phyloP scores from a whole-genome alignment of 2,888 invertebrate genomes.

The Dicyrtomina minuta region DNA sequence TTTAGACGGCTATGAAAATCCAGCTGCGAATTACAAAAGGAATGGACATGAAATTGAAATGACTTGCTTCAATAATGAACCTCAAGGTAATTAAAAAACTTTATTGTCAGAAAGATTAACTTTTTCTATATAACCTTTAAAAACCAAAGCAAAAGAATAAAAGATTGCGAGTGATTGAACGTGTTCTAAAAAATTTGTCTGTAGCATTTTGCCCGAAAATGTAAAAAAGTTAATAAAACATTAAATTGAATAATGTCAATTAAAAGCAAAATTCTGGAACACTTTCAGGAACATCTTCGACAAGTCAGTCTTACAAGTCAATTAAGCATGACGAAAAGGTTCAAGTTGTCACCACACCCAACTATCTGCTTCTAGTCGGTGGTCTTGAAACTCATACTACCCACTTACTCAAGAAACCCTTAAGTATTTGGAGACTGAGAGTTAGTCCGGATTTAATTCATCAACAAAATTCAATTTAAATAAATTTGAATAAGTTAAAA shows the following conservation, averaged over 20 bases:
- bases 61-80: constrained; percentile 20
- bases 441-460: constrained; percentile 21
- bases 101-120: too few species aligned
- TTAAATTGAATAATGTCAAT: too few species aligned
- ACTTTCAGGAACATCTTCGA: too few species aligned
- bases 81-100: too few species aligned
- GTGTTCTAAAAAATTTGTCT: too few species aligned
- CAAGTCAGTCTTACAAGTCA: background rate
- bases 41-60: constrained; percentile 35
- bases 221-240: too few species aligned
- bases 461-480: background rate
- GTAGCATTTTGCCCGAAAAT: too few species aligned
- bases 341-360: constrained; percentile 39
- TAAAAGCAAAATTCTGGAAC: too few species aligned
- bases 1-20: constrained; percentile 35
- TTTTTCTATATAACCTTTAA: too few species aligned
- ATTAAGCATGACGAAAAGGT: constrained; percentile 7
- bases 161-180: too few species aligned
- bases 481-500: too few species aligned
- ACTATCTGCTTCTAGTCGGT: constrained; percentile 49
- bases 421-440: constrained; percentile 49
- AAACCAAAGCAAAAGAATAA: too few species aligned
- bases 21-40: constrained; percentile 24
- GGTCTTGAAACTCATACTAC: constrained; percentile 45
- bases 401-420: constrained; percentile 40